Conservation (phyloP, 92 coral and sea anemone genomes). For the Zoanthus gigantus region DNA sequence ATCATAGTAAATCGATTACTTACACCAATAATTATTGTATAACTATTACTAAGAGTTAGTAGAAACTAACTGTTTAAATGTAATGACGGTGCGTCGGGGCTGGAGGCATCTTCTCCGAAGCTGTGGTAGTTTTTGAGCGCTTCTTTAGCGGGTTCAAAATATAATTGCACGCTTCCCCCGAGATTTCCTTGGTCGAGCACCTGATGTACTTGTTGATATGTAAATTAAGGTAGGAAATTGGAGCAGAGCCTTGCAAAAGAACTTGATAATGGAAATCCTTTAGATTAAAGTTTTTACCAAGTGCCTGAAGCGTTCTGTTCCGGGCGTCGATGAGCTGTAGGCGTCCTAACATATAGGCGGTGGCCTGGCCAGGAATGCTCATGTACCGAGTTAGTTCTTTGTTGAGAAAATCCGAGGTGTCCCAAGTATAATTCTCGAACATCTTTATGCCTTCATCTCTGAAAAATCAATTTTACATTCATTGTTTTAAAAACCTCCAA, state of each 20-base stretch:
- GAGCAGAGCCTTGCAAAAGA: slow-evolving; percentile 94
- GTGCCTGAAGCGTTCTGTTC: slow-evolving; percentile 69
- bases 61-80: neutral
- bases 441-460: slow-evolving; percentile 85
- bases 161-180: slow-evolving; percentile 31
- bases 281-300: slow-evolving; percentile 73
- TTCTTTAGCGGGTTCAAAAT: slow-evolving; percentile 29
- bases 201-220: slow-evolving; percentile 88
- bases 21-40: no score
- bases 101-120: slow-evolving; percentile 9
- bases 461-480: neutral
- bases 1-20: no score
- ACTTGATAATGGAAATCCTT: slow-evolving; percentile 96
- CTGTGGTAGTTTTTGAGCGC: neutral
- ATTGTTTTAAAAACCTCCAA: neutral
- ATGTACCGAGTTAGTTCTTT: slow-evolving; percentile 99
- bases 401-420: slow-evolving; percentile 92
- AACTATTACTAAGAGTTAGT: neutral
- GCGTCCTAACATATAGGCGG: slow-evolving; percentile 97
- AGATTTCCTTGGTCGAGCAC: slow-evolving; percentile 50
- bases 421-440: slow-evolving; percentile 93
- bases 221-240: slow-evolving; percentile 74
- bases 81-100: slow-evolving; percentile 16
- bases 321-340: slow-evolving; percentile 86
- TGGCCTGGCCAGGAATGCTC: slow-evolving; percentile 97